These are phyloP conservation scores for Crenichthys baileyi DNA, from an alignment of 2,797 vertebrate species.

Conservation along the genomic window DNA sequence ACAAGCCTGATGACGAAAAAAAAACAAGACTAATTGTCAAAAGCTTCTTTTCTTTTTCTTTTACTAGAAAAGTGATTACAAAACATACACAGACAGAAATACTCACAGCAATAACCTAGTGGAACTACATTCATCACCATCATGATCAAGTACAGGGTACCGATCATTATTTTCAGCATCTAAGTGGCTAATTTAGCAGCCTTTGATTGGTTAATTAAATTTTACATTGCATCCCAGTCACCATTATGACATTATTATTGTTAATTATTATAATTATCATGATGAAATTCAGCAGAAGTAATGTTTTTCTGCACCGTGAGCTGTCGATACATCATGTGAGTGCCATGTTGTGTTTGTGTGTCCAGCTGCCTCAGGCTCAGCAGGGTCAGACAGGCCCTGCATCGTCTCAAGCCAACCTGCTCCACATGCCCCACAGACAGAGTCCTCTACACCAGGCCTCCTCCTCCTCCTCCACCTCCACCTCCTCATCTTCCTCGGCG, in stretches of 20 bases:
- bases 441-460: constrained; percentile 96
- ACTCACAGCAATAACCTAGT: constrained; percentile 34
- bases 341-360: constrained; percentile 35
- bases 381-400: constrained; percentile 89
- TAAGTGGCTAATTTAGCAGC: constrained; percentile 66
- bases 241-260: constrained; percentile 52
- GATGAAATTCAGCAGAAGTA: constrained; percentile 30
- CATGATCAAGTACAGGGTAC: constrained; percentile 35
- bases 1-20: constrained; percentile 38
- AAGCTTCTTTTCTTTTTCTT: constrained; percentile 22
- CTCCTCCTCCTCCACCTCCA: constrained; percentile 88
- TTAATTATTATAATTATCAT: constrained; percentile 35
- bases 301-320: constrained; percentile 12
- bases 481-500: constrained; percentile 92
- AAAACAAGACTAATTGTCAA: constrained; percentile 67
- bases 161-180: constrained; percentile 51
- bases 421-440: constrained; percentile 96
- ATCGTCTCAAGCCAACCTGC: constrained; percentile 90
- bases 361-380: constrained; percentile 89
- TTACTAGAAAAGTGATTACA: constrained; percentile 27
- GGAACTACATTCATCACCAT: constrained; percentile 42
- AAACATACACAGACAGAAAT: constrained; percentile 38
- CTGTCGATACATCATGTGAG: constrained; percentile 39
- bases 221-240: constrained; percentile 37
- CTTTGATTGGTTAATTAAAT: constrained; percentile 59